Base-by-base conservation (phyloP, 2,888 invertebrate species). In the Ommatoiulus sabulosus region DNA sequence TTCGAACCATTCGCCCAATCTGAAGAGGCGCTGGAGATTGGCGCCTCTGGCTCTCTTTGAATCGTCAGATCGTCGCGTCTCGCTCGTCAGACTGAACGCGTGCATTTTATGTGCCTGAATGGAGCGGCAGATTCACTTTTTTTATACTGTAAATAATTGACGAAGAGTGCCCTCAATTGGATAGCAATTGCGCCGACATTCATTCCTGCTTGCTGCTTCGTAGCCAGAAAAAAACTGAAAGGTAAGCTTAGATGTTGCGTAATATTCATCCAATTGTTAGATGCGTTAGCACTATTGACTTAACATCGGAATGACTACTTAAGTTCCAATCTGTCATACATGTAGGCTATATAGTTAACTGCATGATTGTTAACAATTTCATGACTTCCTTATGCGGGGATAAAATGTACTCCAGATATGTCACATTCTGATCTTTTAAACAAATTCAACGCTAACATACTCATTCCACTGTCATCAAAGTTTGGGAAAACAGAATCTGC, bases 41-140 rank as follows among this genome's bases (percentile, higher is more conserved):
- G 80, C 80, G 80, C 80, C 80, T 80, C 80, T 35, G 80, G 24
- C 3, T 80, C 35, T 35, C 80, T 80, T 80, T 80, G 80, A 80
- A 80, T 80, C 80, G 80, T 35, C 80, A 80, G 80, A 80, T 35
- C 80, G 80, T 80, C 35, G 80, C 35, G 80, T 80, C 24, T 24
- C 35, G 8, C 7, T 35, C 80, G 6, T 35, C 35, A 24, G 80
- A 80, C 80, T 80, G 24, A 80, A 80, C 80, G 80, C 35, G 80
- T 80, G 80, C 80, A 20, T 24, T 80, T 24, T 35, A 10, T 6
- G n/a, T 35, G 80, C 35, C 80, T 35, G 80, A 35, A 80, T 80
- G 80, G 80, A 80, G 35, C 35, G 8, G 10, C 1, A 80, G 35
- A 80, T 80, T 80, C 80, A 12, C 80, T 80, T 80, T n/a, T n/a